These are phyloP conservation scores for Cisticola juncidis DNA, from an alignment of 2,113 vertebrate species.

Conservation along the genomic window DNA sequence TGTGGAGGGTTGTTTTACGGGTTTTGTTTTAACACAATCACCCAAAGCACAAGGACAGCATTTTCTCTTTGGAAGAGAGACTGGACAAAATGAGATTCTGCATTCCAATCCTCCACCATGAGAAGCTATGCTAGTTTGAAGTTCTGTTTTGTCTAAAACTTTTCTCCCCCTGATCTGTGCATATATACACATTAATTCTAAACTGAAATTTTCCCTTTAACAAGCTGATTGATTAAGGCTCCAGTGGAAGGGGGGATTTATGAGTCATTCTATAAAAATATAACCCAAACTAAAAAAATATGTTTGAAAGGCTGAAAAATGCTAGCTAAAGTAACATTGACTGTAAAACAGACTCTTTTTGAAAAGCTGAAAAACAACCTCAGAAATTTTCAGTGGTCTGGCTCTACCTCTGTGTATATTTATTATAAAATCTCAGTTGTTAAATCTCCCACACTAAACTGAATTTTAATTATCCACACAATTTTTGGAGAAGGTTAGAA, in stretches of 20 bases:
- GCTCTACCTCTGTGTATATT: background rate
- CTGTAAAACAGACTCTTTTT: background rate
- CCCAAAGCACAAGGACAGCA: background rate
- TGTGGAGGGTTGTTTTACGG: background rate
- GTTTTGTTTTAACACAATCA: background rate
- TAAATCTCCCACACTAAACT: background rate
- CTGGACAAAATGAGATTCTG: background rate
- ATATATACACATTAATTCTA: background rate
- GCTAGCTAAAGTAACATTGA: background rate
- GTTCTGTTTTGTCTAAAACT: background rate
- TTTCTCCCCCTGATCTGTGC: accelerated
- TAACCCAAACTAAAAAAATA: background rate
- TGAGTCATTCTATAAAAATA: background rate
- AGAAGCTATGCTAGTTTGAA: background rate
- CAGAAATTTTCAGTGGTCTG: background rate
- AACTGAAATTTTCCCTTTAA: background rate
- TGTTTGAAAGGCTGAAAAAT: background rate
- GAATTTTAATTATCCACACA: background rate
- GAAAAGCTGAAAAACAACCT: background rate
- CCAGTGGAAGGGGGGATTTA: background rate
- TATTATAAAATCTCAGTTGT: background rate
- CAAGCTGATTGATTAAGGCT: background rate
- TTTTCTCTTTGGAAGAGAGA: background rate
- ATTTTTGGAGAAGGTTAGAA: background rate
- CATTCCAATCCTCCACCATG: background rate